Evolutionary conservation across 2,113 vertebrate genomes (phyloP).

Genomic region (Ctenomys sociabilis): DNA sequence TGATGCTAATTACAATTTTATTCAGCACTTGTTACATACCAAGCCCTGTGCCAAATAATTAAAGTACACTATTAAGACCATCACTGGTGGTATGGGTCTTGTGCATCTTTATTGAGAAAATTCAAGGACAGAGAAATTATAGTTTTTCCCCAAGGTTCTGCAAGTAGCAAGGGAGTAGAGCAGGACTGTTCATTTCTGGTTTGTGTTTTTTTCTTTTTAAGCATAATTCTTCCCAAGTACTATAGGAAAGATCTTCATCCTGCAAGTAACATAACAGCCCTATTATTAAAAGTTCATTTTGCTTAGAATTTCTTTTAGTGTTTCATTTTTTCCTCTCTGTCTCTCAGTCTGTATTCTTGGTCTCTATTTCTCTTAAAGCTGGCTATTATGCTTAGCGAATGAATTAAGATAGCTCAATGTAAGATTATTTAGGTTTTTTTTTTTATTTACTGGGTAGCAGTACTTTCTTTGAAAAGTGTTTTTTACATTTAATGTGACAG

Average conservation of each 20-base stretch:
- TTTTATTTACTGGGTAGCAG: constrained; percentile 47
- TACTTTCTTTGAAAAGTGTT: constrained; percentile 63
- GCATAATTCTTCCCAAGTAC: constrained; percentile 12
- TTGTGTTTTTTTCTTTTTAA: constrained; percentile 31
- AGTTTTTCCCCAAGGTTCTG: neutral
- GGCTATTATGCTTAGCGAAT: neutral
- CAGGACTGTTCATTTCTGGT: neutral
- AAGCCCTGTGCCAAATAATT: neutral
- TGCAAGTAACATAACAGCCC: neutral
- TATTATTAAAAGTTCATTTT: constrained; percentile 23
- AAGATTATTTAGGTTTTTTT: neutral
- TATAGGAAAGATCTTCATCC: constrained; percentile 32
- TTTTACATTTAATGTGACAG: neutral
- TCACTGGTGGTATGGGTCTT: neutral
- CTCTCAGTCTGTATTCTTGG: neutral
- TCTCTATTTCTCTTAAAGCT: neutral
- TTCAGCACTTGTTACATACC: neutral
- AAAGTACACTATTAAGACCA: constrained; percentile 13
- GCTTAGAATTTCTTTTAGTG: constrained; percentile 11
- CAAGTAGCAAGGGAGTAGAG: neutral
- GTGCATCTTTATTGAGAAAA: constrained; percentile 8
- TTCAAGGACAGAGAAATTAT: neutral
- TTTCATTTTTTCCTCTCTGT: neutral
- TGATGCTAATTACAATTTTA: constrained; percentile 38
- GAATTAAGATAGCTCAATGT: neutral